Evolutionary conservation across 64 coral and sea anemone species (phyloP), one percentile per base, ranked within the genome.

Genomic region (Montipora efflorescens): DNA sequence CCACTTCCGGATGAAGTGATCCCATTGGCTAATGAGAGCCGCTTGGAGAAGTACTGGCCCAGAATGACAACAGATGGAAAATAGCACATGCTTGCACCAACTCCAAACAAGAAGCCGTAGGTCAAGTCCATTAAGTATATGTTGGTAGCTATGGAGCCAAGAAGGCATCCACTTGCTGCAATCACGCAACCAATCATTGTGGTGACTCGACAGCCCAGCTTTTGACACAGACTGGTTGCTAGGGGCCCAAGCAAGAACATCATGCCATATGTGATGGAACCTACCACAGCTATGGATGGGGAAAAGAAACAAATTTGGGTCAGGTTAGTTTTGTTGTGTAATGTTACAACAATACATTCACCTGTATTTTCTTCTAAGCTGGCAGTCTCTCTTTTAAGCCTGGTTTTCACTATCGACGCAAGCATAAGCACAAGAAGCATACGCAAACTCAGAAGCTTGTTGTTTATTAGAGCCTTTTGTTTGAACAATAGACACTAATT

Each of bases 81-180:
- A 84, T 99, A 99, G 48, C 98, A 99, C 95, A 99, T 90, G 73
- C 98, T 99, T 59, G 98, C 98, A 5, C 98, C 98, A 8, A 99
- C 58, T 18, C 98, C 98, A 89, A 99, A 91, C 74, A 99, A 20
- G 7, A 99, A 79, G 8, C 98, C 98, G 53, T 99, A 99, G 15
- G 98, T 96, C 46, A 99, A 89, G 81, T 99, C 90, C 95, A 99
- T 94, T 18, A 92, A 49, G 78, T 91, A 90, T n/a, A 99, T 96
- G 58, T 89, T 75, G 5, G 95, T 20, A 21, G 98, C 77, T 78
- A 94, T 91, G 79, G 98, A 99, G 12, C 79, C 95, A 13, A 92
- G 79, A 59, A 96, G 66, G 23, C 95, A 99, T 7, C 94, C 98
- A 19, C 62, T 18, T 51, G 92, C 92, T 75, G 95, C 95, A n/a